Evolutionary conservation across 2,113 vertebrate genomes (phyloP).

Genomic region (Bos taurus): DNA sequence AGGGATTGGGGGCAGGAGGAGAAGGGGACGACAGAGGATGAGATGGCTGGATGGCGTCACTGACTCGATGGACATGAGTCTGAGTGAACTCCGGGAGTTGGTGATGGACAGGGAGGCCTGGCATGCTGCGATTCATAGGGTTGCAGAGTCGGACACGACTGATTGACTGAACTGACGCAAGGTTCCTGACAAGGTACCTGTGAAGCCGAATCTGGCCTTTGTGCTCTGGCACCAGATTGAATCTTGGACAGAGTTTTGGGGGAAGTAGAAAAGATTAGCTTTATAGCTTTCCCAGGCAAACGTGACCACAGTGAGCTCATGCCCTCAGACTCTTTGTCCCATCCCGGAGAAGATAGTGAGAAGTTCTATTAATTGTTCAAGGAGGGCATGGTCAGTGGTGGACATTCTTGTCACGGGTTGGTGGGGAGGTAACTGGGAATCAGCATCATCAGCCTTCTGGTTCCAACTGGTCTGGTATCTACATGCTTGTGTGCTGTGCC

Average conservation of each 20-base stretch:
- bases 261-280: background rate
- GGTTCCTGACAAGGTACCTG: background rate
- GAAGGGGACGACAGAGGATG: too few relatives aligned
- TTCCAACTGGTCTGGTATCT: background rate
- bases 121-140: too few relatives aligned
- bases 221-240: background rate
- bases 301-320: fast-evolving
- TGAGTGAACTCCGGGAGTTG: too few relatives aligned
- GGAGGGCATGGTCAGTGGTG: background rate
- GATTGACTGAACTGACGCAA: too few relatives aligned
- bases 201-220: background rate
- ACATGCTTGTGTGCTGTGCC: background rate
- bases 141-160: too few relatives aligned
- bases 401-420: background rate
- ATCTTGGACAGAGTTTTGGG: background rate
- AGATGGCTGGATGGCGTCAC: too few relatives aligned
- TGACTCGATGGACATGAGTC: too few relatives aligned
- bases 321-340: background rate
- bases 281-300: background rate
- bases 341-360: background rate
- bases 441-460: background rate
- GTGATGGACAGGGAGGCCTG: too few relatives aligned
- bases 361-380: background rate
- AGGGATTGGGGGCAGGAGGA: too few relatives aligned
- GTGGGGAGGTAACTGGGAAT: background rate